Evolutionary conservation across 2,113 vertebrate genomes (phyloP), one percentile per base, ranked within the genome.

Genomic region (Reinhardtius hippoglossoides): DNA sequence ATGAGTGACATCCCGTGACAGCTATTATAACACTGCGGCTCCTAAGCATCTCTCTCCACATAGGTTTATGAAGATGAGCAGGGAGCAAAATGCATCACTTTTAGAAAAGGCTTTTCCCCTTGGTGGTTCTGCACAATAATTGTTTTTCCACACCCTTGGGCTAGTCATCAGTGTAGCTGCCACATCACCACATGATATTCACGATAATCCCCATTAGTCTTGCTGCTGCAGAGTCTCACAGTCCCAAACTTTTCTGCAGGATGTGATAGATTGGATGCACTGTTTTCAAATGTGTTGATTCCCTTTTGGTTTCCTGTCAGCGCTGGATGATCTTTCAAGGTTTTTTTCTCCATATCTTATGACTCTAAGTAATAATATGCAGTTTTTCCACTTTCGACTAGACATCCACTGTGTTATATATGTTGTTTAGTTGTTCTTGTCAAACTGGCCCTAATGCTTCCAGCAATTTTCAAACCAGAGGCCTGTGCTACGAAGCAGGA

Each of bases 101-200:
- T 67, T 10, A 58, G 65, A 62, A 83, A 87, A 82, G 70, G 56
- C 72, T 69, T 67, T 78, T 84, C 78, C 86, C 81, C 65, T 44
- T n/a, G 74, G 83, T 87, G 82, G 65, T 84, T 84, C 88, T 83
- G 73, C 89, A 89, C 81, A 86, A 76, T 88, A 81, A 89, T 88
- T 88, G 90, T 91, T 88, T 91, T 89, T 88, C 83, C 82, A 77
- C 78, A 87, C 77, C 91, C 80, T 80, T 73, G 81, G 83, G 90
- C 89, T 48, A 89, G 83, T 90, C 87, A 90, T 92, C 90, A 90
- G 85, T 64, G 77, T 75, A 74, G 73, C 80, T 74, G 86, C 87
- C 74, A 84, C 84, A 84, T 88, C 80, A 31, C 83, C 71, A 67
- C 87, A 85, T 82, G 80, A 91, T 76, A 83, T 87, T 89, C 80